Conservation (phyloP, 1,140 invertebrate genomes). For the Brachionus rubens region DNA sequence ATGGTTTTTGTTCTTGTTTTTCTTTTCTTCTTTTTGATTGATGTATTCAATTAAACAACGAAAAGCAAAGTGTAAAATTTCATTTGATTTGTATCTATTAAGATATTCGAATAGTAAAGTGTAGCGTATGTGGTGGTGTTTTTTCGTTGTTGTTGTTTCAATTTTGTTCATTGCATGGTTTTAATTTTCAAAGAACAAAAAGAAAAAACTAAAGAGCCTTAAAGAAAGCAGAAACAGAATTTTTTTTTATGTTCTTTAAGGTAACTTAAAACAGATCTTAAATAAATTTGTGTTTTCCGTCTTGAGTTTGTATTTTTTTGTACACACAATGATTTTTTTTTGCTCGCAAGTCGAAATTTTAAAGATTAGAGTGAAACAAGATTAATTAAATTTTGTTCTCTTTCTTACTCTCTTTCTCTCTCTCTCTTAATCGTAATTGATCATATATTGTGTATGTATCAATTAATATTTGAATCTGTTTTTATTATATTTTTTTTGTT, state of each 20-base stretch:
- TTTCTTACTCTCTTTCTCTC: no score
- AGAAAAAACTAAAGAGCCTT: background rate
- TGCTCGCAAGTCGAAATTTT: no score
- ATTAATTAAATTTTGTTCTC: constrained; percentile 10
- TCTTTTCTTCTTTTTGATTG: constrained; percentile 16
- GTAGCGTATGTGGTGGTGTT: no score
- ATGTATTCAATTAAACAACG: constrained; percentile 36
- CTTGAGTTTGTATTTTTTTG: no score
- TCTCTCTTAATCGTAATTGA: constrained; percentile 6
- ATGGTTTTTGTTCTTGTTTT: constrained; percentile 19
- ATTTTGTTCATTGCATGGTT: background rate
- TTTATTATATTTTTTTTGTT: constrained; percentile 21
- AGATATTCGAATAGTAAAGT: no score
- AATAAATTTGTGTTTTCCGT: background rate
- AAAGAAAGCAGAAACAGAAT: background rate
- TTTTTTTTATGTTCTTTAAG: background rate
- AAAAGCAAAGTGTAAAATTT: constrained; percentile 30
- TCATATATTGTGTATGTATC: constrained; percentile 23
- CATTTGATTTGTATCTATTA: no score
- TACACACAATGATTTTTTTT: no score
- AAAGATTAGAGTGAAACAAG: background rate
- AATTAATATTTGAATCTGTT: constrained; percentile 31
- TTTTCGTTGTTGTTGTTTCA: no score
- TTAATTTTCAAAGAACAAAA: constrained; percentile 19
- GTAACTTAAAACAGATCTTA: background rate